A percentile compares a stretch with the other conserved stretches of the same genome.
Evolutionary conservation across 2,113 vertebrate species (phyloP).

Genomic region (Dipodomys merriami): DNA sequence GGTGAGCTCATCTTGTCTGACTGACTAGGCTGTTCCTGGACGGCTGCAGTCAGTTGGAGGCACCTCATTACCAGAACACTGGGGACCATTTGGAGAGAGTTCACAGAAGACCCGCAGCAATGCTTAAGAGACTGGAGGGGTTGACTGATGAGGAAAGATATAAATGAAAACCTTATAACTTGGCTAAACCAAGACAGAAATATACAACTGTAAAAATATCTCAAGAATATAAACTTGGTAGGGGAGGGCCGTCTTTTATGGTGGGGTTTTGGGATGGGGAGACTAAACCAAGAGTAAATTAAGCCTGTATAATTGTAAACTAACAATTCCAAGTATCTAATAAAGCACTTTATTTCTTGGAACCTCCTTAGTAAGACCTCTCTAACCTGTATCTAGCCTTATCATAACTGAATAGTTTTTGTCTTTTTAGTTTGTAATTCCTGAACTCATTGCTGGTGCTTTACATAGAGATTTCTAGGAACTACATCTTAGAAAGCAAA

Average conservation of each 20-base stretch:
- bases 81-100: constrained; percentile 76
- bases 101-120: constrained; percentile 77
- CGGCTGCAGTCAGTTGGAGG: constrained; percentile 76
- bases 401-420: not conserved
- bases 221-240: constrained; percentile 61
- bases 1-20: constrained; percentile 76
- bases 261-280: constrained; percentile 31
- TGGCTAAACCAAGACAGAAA: constrained; percentile 71
- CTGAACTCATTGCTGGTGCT: not conserved
- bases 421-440: constrained; percentile 30
- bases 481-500: not conserved
- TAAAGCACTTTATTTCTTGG: constrained; percentile 25
- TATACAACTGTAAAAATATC: constrained; percentile 74
- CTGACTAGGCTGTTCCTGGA: constrained; percentile 69
- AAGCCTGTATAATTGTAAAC: constrained; percentile 53
- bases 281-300: constrained; percentile 49
- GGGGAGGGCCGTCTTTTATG: constrained; percentile 42
- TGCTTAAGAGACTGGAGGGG: constrained; percentile 72
- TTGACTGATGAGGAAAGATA: constrained; percentile 74
- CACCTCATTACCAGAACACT: constrained; percentile 78
- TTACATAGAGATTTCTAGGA: not conserved
- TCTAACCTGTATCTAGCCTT: not conserved
- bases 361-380: not conserved
- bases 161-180: constrained; percentile 77
- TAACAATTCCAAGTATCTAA: constrained; percentile 38